These are phyloP conservation scores for Criorhina ranunculi DNA, from an alignment of 2,888 invertebrate genomes.

Conservation along the genomic window DNA sequence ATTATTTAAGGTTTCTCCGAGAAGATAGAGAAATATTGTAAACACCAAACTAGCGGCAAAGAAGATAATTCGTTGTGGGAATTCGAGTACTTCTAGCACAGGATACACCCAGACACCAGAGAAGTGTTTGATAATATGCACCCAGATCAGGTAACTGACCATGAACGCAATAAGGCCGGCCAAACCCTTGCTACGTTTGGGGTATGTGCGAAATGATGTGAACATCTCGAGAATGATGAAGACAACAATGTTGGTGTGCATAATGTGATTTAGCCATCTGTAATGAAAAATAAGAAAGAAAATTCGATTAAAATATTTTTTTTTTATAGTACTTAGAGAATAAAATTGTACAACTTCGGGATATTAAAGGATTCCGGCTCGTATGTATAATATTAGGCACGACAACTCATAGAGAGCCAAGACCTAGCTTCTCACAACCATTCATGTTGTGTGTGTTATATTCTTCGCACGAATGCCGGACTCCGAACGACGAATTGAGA, in stretches of 20 bases:
- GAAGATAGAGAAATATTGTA: constrained; percentile 87
- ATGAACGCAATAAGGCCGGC: constrained; percentile 88
- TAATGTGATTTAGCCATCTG: constrained; percentile 95
- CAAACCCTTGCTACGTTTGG: constrained; percentile 88
- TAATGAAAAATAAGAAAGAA: constrained; percentile 30
- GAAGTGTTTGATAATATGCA: constrained; percentile 90
- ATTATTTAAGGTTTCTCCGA: constrained; percentile 90
- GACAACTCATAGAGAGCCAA: too few relatives aligned
- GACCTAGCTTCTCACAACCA: too few relatives aligned
- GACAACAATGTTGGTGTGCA: constrained; percentile 94
- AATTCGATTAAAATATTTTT: background rate
- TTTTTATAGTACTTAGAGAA: background rate
- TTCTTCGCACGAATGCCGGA: too few relatives aligned
- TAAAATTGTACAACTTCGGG: too few relatives aligned
- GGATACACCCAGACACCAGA: constrained; percentile 97
- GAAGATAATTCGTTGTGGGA: constrained; percentile 90
- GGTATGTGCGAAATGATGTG: constrained; percentile 91
- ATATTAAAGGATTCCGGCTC: background rate
- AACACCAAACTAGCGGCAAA: constrained; percentile 88
- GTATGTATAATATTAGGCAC: too few relatives aligned
- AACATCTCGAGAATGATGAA: constrained; percentile 91
- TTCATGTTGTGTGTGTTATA: too few relatives aligned
- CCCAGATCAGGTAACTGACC: constrained; percentile 91
- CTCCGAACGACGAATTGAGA: too few relatives aligned
- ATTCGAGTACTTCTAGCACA: constrained; percentile 91